Evolutionary conservation across 2,113 vertebrate species (phyloP).

Genomic region (Trogon melanurus): DNA sequence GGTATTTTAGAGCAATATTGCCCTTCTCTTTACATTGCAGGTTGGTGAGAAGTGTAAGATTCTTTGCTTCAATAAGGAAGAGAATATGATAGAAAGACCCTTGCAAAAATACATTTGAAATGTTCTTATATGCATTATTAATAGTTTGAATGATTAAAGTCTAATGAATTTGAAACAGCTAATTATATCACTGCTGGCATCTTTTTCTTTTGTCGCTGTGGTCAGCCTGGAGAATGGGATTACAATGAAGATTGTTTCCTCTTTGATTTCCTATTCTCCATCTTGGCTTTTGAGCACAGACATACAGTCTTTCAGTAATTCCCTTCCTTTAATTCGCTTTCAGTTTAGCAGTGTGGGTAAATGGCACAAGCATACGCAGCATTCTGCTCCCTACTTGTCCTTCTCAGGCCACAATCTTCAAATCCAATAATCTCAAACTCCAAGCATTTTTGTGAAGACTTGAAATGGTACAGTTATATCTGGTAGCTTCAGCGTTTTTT

Average conservation of each 20-base stretch:
- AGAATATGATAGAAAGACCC: not conserved
- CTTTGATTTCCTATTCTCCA: not conserved
- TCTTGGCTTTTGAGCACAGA: not conserved
- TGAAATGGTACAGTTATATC: not conserved
- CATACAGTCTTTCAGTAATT: not conserved
- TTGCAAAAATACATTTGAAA: not conserved
- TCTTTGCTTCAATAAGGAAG: not conserved
- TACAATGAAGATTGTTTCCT: not conserved
- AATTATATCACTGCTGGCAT: not conserved
- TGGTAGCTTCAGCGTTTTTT: not conserved
- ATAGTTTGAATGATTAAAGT: slow-evolving; percentile 29
- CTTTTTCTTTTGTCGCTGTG: not conserved
- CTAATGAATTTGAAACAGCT: not conserved
- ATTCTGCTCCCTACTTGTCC: not conserved
- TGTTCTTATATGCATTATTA: not conserved
- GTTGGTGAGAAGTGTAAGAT: not conserved
- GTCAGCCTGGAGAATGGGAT: not conserved
- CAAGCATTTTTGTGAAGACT: not conserved
- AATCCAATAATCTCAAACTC: not conserved
- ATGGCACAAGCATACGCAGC: not conserved
- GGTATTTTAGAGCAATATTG: not conserved
- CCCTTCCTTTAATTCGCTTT: not conserved
- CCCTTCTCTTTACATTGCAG: not conserved
- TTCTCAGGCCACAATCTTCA: not conserved
- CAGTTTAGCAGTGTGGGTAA: not conserved